A percentile compares a stretch with the other conserved stretches of the same genome.
Conservation (phyloP, 1,140 invertebrate genomes). For the Drosophila trapezifrons region DNA sequence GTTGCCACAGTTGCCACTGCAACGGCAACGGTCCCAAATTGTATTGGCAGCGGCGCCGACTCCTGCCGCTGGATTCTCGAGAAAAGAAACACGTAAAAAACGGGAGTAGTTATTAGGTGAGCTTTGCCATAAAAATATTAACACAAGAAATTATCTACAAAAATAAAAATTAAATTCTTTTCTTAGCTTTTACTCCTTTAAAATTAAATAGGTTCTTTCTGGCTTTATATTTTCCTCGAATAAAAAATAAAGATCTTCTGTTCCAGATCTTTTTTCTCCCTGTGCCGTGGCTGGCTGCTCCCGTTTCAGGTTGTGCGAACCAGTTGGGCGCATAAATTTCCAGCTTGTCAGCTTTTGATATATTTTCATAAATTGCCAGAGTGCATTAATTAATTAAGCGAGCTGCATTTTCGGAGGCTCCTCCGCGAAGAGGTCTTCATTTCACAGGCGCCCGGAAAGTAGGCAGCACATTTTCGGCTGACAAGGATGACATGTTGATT, state of each 20-base stretch:
- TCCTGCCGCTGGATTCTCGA: slow-evolving; percentile 17
- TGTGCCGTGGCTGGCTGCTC: slow-evolving; percentile 19
- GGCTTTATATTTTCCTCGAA: background rate
- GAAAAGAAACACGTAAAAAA: background rate
- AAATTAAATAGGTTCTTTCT: no score
- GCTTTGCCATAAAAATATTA: background rate
- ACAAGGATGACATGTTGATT: slow-evolving; percentile 5
- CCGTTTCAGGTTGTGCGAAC: slow-evolving; percentile 63
- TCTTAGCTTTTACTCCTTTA: no score
- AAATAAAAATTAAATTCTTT: no score
- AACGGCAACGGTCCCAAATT: slow-evolving; percentile 30
- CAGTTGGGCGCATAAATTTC: slow-evolving; percentile 78
- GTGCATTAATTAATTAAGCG: slow-evolving; percentile 83
- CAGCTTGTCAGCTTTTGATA: slow-evolving; percentile 83
- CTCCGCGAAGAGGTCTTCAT: slow-evolving; percentile 18
- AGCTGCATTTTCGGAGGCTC: slow-evolving; percentile 46
- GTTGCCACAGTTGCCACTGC: slow-evolving; percentile 42
- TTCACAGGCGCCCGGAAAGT: slow-evolving; percentile 60
- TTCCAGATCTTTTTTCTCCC: background rate
- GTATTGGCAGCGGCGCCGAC: slow-evolving; percentile 52
- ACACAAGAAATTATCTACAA: no score
- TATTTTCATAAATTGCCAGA: slow-evolving; percentile 83
- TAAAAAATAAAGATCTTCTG: fast-evolving
- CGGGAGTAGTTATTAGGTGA: no score
- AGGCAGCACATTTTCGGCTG: slow-evolving; percentile 47